Evolutionary conservation across 2,113 vertebrate species (phyloP).

Genomic region (Psephotus haematonotus): DNA sequence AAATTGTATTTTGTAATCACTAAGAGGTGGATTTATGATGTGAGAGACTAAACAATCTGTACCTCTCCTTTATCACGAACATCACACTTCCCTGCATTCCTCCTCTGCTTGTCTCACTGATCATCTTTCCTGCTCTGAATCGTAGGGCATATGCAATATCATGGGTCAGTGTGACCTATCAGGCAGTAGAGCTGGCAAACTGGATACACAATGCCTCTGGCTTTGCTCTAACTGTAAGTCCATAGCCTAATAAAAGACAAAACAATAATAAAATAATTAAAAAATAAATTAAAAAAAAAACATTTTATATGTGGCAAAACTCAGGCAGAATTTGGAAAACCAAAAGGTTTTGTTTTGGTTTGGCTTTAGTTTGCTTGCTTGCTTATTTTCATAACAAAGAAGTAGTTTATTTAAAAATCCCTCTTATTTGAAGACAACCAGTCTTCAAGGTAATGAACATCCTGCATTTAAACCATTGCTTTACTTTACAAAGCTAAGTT

Average conservation of each 20-base stretch:
- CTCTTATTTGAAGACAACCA: neutral
- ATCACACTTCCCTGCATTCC: neutral
- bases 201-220: neutral
- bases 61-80: neutral
- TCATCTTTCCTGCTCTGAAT: neutral
- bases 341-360: accelerated
- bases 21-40: neutral
- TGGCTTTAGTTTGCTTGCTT: neutral
- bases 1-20: neutral
- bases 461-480: neutral
- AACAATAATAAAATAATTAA: neutral
- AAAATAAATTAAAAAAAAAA: neutral
- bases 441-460: neutral
- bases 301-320: neutral
- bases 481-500: neutral
- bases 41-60: neutral
- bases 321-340: neutral
- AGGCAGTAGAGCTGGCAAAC: neutral
- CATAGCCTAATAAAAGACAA: neutral
- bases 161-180: neutral
- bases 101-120: neutral
- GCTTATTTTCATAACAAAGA: neutral
- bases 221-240: neutral
- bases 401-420: neutral
- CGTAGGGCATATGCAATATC: neutral